Base-by-base conservation (phyloP, 2,797 vertebrate genomes). In the Phrynocephalus vlangalii region DNA sequence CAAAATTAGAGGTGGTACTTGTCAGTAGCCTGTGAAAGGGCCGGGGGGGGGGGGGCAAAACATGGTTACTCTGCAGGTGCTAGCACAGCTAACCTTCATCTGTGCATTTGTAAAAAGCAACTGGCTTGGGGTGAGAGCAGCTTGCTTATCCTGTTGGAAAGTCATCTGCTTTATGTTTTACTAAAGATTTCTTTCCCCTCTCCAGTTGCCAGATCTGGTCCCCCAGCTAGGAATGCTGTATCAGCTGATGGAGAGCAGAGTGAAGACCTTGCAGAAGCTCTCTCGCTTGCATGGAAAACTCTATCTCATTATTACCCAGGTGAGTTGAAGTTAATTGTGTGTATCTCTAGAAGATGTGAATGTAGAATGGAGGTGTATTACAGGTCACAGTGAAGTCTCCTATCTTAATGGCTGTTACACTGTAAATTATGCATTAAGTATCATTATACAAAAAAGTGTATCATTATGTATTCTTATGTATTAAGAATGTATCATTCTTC, bases 171-270 rank as follows among this genome's bases (percentile, higher is more conserved):
- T 79, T 79, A 50, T 28, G 15, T 10, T 26, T 79, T 79, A 56
- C 63, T 26, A 84, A 68, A 68, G 50, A 52, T 80, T 90, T 93
- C 0, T 0, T 52, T 85, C 6, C 63, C 11, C 20, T 1, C 11
- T 26, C 11, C 67, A 99, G 99, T 96, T 99, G 92, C 99, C 99
- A 33, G 98, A 99, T 94, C 95, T 99, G 95, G 97, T 98, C 75
- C 96, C 97, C 89, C 98, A 99, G 95, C 96, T 99, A 90, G 98
- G 98, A 52, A 97, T 97, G 72, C 96, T 99, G 1, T 99, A 99
- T 91, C 98, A 99, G 94, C 96, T 99, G 94, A 99, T 99, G 92
- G 99, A 99, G 95, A 99, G 97, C 96, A 96, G 99, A 96, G 98
- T 99, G 81, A 99, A 98, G 96, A 97, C 97, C 87, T 97, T 98